These are phyloP conservation scores for Dynastes grantii DNA, from an alignment of 2,888 invertebrate species.

Conservation along the genomic window DNA sequence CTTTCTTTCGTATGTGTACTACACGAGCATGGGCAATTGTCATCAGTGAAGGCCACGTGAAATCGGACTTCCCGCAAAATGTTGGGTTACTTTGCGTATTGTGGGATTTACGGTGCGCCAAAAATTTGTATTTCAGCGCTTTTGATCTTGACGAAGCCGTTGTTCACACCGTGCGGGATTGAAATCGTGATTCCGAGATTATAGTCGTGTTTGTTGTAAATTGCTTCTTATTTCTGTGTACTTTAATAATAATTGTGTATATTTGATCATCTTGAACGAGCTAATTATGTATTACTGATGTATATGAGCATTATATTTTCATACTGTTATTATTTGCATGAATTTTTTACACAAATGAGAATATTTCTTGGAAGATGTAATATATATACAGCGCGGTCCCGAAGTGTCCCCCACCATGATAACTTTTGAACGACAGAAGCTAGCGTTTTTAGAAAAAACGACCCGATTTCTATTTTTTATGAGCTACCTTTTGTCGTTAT, in stretches of 20 bases:
- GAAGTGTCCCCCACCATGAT: too few species aligned
- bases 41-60: slow-evolving; percentile 38
- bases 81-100: slow-evolving; percentile 13
- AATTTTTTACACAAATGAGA: too few species aligned
- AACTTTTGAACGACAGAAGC: too few species aligned
- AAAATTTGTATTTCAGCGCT: slow-evolving; percentile 8
- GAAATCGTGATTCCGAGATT: not conserved
- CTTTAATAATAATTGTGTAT: not conserved
- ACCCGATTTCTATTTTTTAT: too few species aligned
- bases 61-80: slow-evolving; percentile 35
- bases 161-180: not conserved
- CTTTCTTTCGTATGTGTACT: slow-evolving; percentile 39
- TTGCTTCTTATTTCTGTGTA: not conserved
- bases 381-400: too few species aligned
- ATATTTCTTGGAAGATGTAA: too few species aligned
- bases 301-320: too few species aligned
- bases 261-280: too few species aligned
- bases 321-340: too few species aligned
- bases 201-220: slow-evolving; percentile 1
- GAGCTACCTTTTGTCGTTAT: too few species aligned
- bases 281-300: too few species aligned
- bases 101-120: not conserved
- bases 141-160: not conserved
- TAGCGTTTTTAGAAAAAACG: too few species aligned
- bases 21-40: slow-evolving; percentile 20